Conservation (phyloP, 2,888 invertebrate species). For the Argynnis bischoffii region DNA sequence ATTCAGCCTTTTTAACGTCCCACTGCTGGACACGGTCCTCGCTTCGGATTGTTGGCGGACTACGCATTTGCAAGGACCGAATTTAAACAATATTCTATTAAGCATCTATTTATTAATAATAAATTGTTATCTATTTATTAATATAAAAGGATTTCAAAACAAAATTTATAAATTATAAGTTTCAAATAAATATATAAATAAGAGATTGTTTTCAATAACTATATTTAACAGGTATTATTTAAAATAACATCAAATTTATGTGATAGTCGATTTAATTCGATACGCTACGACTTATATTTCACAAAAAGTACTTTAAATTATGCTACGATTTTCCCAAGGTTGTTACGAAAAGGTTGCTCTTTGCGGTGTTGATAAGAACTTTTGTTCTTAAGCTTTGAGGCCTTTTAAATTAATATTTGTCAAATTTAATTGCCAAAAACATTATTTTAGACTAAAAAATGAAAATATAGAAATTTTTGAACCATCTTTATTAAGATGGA, state of each 20-base stretch:
- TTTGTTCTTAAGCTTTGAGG: constrained; percentile 1
- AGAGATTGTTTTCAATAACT: neutral
- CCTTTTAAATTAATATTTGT: constrained; percentile 7
- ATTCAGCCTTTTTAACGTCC: too few relatives aligned
- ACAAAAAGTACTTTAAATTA: constrained; percentile 10
- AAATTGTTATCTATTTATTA: neutral
- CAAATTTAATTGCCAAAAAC: constrained; percentile 9
- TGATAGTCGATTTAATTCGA: constrained; percentile 2
- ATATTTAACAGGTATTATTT: neutral
- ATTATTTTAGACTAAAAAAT: neutral
- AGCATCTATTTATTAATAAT: neutral
- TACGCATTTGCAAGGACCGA: neutral
- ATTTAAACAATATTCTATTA: neutral
- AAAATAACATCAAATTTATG: neutral
- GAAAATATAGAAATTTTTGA: neutral
- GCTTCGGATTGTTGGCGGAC: too few relatives aligned
- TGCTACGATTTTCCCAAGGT: constrained; percentile 8
- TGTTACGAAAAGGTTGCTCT: neutral
- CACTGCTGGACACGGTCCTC: too few relatives aligned
- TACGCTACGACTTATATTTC: constrained; percentile 8
- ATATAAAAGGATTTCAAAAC: too few relatives aligned
- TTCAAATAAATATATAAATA: neutral
- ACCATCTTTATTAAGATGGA: neutral
- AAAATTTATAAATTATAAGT: too few relatives aligned
- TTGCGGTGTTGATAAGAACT: constrained; percentile 9